A percentile compares a stretch with the other conserved stretches of the same genome.
phyloP scores from a whole-genome alignment of 2,113 vertebrate species.

The Actenoides lindsayi region DNA sequence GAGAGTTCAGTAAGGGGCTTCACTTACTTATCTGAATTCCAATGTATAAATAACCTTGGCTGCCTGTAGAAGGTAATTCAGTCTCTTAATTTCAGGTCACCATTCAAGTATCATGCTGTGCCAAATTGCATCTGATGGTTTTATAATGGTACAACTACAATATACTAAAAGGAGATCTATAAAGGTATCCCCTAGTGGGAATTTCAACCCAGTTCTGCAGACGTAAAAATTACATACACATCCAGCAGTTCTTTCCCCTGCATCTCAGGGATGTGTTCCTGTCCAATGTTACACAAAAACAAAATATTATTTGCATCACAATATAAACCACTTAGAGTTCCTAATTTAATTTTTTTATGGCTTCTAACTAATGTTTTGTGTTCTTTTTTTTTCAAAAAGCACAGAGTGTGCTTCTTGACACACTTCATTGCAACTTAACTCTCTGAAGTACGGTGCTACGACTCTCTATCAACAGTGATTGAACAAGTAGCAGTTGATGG shows the following conservation, averaged over 20 bases:
- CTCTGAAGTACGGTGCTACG: not conserved
- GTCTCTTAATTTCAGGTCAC: constrained; percentile 60
- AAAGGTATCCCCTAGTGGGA: constrained; percentile 51
- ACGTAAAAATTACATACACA: not conserved
- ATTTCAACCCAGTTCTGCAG: not conserved
- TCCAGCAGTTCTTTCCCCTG: not conserved
- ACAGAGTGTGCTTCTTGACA: not conserved
- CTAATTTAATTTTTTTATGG: not conserved
- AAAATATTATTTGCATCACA: not conserved
- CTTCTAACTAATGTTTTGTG: not conserved
- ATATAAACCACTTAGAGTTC: not conserved
- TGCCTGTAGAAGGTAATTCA: constrained; percentile 41
- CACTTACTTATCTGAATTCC: constrained; percentile 59
- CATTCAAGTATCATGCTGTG: constrained; percentile 57
- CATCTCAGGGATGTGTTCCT: not conserved
- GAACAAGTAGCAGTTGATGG: not conserved
- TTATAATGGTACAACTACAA: constrained; percentile 49
- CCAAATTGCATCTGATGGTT: constrained; percentile 58
- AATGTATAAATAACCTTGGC: constrained; percentile 72
- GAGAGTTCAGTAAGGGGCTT: constrained; percentile 32
- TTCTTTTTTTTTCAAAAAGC: not conserved
- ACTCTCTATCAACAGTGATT: not conserved
- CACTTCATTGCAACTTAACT: not conserved
- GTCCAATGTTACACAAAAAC: not conserved
- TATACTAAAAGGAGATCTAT: constrained; percentile 52